Conservation (phyloP, 2,113 vertebrate genomes). For the Grantiella picta region DNA sequence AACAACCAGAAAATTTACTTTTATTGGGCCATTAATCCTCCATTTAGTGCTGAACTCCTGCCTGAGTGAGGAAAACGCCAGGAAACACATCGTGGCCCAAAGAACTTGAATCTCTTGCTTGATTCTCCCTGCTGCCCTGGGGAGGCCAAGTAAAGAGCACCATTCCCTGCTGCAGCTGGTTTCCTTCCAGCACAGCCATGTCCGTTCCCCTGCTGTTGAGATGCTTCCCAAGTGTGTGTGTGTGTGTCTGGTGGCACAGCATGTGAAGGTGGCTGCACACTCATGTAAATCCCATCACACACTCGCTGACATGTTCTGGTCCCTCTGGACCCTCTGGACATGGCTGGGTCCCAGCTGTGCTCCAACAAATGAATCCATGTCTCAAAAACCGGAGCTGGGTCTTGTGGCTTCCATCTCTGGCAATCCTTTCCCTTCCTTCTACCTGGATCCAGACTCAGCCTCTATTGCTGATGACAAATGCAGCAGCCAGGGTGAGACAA, state of each 20-base stretch:
- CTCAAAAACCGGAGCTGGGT: background rate
- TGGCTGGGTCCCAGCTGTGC: background rate
- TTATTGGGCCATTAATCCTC: background rate
- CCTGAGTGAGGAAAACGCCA: background rate
- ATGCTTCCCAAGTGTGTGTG: fast-evolving
- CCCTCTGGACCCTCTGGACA: background rate
- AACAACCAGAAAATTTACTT: background rate
- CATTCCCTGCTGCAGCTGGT: background rate
- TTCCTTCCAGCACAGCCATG: background rate
- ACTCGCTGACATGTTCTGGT: fast-evolving
- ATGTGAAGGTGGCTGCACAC: fast-evolving
- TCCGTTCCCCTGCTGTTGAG: background rate
- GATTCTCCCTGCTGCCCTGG: background rate
- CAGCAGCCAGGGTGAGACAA: background rate
- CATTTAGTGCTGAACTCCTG: background rate
- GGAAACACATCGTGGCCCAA: background rate
- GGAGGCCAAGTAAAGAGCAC: background rate
- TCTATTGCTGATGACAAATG: background rate
- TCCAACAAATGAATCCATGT: background rate
- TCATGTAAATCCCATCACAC: background rate
- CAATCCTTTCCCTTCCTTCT: background rate
- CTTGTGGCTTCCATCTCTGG: background rate
- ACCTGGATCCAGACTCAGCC: background rate
- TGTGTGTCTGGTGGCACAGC: background rate
- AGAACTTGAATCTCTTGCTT: background rate